These are phyloP conservation scores for Nyleta sp. DNA, from an alignment of 2,888 invertebrate species.

Conservation along the genomic window DNA sequence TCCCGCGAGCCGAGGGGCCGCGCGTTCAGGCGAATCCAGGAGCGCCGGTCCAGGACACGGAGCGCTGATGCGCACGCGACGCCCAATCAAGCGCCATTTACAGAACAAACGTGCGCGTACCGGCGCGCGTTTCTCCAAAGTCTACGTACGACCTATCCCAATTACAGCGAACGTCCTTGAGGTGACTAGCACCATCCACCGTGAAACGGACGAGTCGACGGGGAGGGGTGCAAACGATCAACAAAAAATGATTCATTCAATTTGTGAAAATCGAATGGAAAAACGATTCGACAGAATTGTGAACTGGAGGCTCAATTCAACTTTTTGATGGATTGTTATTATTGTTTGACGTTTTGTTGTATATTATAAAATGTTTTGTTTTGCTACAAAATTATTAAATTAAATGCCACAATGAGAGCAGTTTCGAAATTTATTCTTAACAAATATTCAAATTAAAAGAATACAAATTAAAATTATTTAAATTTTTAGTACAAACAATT, in stretches of 20 bases:
- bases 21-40: no score
- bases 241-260: slow-evolving; percentile 13
- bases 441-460: no score
- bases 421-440: no score
- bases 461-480: no score
- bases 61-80: slow-evolving; percentile 32
- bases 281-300: slow-evolving; percentile 2
- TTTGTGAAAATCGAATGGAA: not conserved
- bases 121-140: slow-evolving; percentile 65
- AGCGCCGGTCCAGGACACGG: slow-evolving; percentile 4
- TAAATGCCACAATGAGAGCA: no score
- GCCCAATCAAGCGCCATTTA: slow-evolving; percentile 73
- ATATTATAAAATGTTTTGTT: no score
- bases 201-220: not conserved
- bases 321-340: no score
- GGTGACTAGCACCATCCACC: slow-evolving; percentile 74
- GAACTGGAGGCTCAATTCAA: no score
- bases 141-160: slow-evolving; percentile 79
- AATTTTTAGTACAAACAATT: no score
- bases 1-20: no score
- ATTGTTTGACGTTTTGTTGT: no score
- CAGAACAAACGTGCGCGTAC: slow-evolving; percentile 71
- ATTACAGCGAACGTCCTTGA: slow-evolving; percentile 79
- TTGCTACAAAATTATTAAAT: no score
- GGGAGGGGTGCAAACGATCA: slow-evolving; percentile 4